Conservation (phyloP, 2,888 invertebrate species). For the Pandemis cinnamomeana region DNA sequence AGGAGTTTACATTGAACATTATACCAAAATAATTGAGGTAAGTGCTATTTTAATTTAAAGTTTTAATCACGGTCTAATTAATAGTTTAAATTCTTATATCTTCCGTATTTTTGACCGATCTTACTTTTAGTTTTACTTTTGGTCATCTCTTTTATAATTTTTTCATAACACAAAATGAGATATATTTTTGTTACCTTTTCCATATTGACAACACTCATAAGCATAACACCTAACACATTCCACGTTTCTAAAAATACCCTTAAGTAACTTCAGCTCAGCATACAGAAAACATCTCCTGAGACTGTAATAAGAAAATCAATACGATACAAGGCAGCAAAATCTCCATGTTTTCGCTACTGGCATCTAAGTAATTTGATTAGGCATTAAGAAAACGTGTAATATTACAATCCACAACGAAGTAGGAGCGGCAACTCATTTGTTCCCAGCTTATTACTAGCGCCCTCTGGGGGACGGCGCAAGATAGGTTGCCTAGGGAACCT, state of each 20-base stretch:
- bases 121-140: too few species aligned
- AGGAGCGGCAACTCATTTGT: slow-evolving; percentile 65
- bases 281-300: background rate
- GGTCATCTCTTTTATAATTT: too few species aligned
- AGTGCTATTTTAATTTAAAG: too few species aligned
- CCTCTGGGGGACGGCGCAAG: slow-evolving; percentile 53
- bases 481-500: slow-evolving; percentile 58
- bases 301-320: slow-evolving; percentile 7
- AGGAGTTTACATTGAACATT: too few species aligned
- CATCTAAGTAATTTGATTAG: slow-evolving; percentile 37
- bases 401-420: slow-evolving; percentile 41
- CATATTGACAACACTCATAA: too few species aligned
- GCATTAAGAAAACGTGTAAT: slow-evolving; percentile 41
- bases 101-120: too few species aligned
- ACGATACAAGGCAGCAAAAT: background rate
- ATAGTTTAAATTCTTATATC: too few species aligned
- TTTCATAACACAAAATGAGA: too few species aligned
- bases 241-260: background rate
- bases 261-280: background rate
- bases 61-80: too few species aligned
- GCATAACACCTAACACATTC: too few species aligned
- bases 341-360: slow-evolving; percentile 10
- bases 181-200: too few species aligned
- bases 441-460: slow-evolving; percentile 66
- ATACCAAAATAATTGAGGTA: too few species aligned